A percentile compares a stretch with the other conserved stretches of the same genome.
phyloP scores from a whole-genome alignment of 1,140 invertebrate genomes.

The Xylocopa sonorina region DNA sequence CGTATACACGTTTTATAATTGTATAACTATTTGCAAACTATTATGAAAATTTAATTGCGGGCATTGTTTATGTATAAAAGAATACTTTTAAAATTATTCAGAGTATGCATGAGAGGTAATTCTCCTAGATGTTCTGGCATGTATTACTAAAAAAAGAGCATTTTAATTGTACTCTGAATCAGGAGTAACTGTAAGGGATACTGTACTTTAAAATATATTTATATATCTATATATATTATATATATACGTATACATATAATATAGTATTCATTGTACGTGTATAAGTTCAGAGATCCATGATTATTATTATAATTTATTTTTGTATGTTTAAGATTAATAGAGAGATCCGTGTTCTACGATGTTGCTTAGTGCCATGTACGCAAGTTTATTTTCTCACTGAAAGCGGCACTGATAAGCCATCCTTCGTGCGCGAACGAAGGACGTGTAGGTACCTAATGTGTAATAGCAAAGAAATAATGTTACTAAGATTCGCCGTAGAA shows the following conservation, averaged over 20 bases:
- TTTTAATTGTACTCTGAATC: slow-evolving; percentile 64
- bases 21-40: neutral
- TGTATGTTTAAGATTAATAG: slow-evolving; percentile 74
- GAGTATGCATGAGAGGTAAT: slow-evolving; percentile 21
- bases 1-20: neutral
- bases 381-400: slow-evolving; percentile 45
- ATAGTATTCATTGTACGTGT: slow-evolving; percentile 76
- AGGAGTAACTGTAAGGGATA: slow-evolving; percentile 60
- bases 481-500: slow-evolving; percentile 27
- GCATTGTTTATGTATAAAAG: slow-evolving; percentile 1
- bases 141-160: slow-evolving; percentile 59
- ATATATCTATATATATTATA: slow-evolving; percentile 54
- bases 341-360: slow-evolving; percentile 59
- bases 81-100: slow-evolving; percentile 2
- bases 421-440: slow-evolving; percentile 14
- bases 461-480: slow-evolving; percentile 52
- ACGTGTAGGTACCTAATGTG: slow-evolving; percentile 58
- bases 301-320: slow-evolving; percentile 78
- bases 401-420: slow-evolving; percentile 49
- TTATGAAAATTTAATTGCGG: neutral
- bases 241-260: slow-evolving; percentile 66
- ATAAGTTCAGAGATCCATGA: slow-evolving; percentile 74
- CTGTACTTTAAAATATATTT: slow-evolving; percentile 65
- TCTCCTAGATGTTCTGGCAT: slow-evolving; percentile 56
- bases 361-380: slow-evolving; percentile 66